Percentiles rank a stretch among this genome's conserved stretches.
Evolutionary conservation across 2,113 vertebrate species (phyloP).

Genomic region (Oxygymnocypris stewartii): DNA sequence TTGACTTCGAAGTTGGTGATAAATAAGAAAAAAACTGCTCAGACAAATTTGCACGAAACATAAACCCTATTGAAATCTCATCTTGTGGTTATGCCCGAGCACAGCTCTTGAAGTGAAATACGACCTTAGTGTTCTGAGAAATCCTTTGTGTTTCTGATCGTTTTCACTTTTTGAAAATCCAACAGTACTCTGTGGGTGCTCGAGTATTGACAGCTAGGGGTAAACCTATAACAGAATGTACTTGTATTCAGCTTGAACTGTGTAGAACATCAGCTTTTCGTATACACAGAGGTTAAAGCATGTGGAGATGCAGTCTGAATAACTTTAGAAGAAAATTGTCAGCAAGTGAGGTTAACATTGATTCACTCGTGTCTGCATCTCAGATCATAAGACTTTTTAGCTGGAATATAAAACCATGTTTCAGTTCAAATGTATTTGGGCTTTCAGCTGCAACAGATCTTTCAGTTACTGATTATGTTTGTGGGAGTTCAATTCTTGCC

Average conservation of each 20-base stretch:
- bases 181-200: neutral
- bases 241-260: neutral
- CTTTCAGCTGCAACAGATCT: neutral
- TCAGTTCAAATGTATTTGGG: neutral
- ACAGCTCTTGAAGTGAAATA: neutral
- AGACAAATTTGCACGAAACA: constrained; percentile 23
- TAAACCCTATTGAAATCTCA: constrained; percentile 30
- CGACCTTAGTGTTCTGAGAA: neutral
- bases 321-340: neutral
- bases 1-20: constrained; percentile 34
- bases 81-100: neutral
- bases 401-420: neutral
- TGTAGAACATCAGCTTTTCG: neutral
- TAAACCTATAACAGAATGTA: neutral
- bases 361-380: neutral
- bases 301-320: neutral
- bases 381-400: neutral
- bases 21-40: constrained; percentile 17
- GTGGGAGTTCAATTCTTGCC: neutral
- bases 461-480: neutral
- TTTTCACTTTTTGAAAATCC: neutral
- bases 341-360: neutral
- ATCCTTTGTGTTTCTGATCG: neutral
- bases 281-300: neutral
- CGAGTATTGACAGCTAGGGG: neutral